Percentiles rank a stretch among this genome's conserved stretches.
These are phyloP conservation scores for Drosophila asahinai DNA, from an alignment of 1,140 invertebrate species.

Conservation along the genomic window DNA sequence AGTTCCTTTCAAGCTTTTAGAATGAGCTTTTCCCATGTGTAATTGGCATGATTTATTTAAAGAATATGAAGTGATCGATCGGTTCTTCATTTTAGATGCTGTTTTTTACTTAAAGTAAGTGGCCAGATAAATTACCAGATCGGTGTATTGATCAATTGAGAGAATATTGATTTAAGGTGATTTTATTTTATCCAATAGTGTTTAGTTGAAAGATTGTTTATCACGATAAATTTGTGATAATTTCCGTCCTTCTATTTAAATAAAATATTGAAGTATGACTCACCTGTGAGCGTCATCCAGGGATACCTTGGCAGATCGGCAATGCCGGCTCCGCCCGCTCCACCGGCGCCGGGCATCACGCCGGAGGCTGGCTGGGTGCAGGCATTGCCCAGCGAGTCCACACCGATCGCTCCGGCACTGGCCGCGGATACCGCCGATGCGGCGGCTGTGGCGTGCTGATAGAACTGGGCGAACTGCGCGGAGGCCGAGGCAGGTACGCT, in stretches of 20 bases:
- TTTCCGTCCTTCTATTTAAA: not conserved
- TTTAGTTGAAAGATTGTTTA: too few species aligned
- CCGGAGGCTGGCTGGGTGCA: conserved; percentile 88
- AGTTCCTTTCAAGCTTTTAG: not conserved
- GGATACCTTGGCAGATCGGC: conserved; percentile 96
- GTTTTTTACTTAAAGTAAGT: not conserved
- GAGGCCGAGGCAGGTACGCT: conserved; percentile 83
- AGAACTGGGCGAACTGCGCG: conserved; percentile 91
- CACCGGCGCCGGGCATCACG: conserved; percentile 85
- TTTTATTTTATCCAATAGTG: not conserved
- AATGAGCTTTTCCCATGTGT: conserved; percentile 4
- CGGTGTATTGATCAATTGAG: too few species aligned
- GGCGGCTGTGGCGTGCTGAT: conserved; percentile 91
- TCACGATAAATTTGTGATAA: too few species aligned
- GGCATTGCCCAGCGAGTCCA: conserved; percentile 83
- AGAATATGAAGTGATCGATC: not conserved
- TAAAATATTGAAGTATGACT: conserved; percentile 19
- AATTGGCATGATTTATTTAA: conserved; percentile 16
- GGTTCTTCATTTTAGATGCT: not conserved
- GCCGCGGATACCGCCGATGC: conserved; percentile 87
- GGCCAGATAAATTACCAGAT: not conserved
- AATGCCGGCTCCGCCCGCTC: conserved; percentile 88
- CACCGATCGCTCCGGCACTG: conserved; percentile 86
- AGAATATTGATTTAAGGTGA: not conserved
- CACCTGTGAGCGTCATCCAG: conserved; percentile 99